Evolutionary conservation across 1,140 invertebrate species (phyloP).

Genomic region (Zaprionus ghesquierei): DNA sequence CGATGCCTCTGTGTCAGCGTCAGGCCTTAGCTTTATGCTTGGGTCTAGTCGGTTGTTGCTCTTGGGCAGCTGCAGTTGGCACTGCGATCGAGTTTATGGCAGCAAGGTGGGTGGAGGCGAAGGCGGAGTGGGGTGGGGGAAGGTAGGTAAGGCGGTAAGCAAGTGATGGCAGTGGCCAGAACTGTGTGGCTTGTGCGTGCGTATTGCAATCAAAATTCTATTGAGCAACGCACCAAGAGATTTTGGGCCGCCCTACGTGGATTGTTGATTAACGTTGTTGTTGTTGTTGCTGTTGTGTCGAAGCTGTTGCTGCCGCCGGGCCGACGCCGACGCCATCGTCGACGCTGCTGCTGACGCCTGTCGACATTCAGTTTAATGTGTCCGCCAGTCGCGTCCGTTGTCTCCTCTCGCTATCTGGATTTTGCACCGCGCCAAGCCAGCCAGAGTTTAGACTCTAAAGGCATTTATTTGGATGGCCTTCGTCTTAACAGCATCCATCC

Average conservation of each 20-base stretch:
- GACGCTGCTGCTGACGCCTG: slow-evolving; percentile 33
- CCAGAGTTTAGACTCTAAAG: slow-evolving; percentile 19
- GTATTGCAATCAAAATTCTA: slow-evolving; percentile 76
- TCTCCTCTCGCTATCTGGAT: slow-evolving; percentile 72
- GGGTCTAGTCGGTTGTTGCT: slow-evolving; percentile 21
- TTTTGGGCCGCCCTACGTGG: slow-evolving; percentile 66
- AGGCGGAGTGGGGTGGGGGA: background rate
- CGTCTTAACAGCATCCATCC: slow-evolving; percentile 77
- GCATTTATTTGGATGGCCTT: slow-evolving; percentile 72
- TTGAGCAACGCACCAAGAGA: slow-evolving; percentile 69
- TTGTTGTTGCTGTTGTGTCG: slow-evolving; percentile 27
- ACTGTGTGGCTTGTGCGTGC: slow-evolving; percentile 51
- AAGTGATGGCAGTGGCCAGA: background rate
- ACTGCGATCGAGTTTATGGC: slow-evolving; percentile 2
- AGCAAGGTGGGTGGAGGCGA: background rate
- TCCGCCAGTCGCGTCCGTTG: slow-evolving; percentile 47
- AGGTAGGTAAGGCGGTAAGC: background rate
- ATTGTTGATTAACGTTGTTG: slow-evolving; percentile 30
- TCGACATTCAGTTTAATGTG: slow-evolving; percentile 72
- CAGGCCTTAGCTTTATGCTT: background rate
- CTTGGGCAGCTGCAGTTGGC: slow-evolving; percentile 29
- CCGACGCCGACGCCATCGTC: background rate
- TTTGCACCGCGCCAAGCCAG: slow-evolving; percentile 19
- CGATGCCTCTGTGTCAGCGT: background rate
- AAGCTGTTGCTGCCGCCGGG: slow-evolving; percentile 26